phyloP scores from a whole-genome alignment of 2,797 vertebrate species.

The Micrastur ruficollis region DNA sequence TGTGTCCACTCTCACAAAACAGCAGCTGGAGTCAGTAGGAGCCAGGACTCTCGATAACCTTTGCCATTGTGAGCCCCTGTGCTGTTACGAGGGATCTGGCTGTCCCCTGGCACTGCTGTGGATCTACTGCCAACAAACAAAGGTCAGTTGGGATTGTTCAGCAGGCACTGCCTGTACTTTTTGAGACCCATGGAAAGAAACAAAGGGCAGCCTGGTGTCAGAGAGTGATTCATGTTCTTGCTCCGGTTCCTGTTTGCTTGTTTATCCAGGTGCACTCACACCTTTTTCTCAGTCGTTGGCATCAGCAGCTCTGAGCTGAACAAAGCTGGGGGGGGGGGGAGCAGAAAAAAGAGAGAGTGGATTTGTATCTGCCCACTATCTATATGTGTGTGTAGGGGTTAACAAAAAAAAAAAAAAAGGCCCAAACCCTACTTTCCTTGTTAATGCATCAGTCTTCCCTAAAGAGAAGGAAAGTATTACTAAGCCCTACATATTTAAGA shows the following conservation, averaged over 20 bases:
- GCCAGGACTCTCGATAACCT: not conserved
- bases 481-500: not conserved
- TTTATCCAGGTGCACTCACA: constrained; percentile 16
- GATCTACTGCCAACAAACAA: not conserved
- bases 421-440: not conserved
- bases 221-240: not conserved
- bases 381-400: accelerated
- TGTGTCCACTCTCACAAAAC: not conserved
- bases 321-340: not conserved
- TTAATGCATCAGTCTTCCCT: not conserved
- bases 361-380: not conserved
- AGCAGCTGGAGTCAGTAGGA: not conserved
- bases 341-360: not conserved
- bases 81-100: not conserved
- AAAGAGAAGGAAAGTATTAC: not conserved
- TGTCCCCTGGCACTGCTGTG: not conserved
- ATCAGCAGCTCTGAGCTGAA: not conserved
- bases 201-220: not conserved
- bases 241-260: not conserved
- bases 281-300: not conserved
- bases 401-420: not conserved
- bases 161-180: constrained; percentile 29
- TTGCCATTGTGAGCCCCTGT: not conserved
- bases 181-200: not conserved
- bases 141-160: not conserved